Base-by-base conservation (phyloP, 2,888 invertebrate species). In the Metacarcinus magister region DNA sequence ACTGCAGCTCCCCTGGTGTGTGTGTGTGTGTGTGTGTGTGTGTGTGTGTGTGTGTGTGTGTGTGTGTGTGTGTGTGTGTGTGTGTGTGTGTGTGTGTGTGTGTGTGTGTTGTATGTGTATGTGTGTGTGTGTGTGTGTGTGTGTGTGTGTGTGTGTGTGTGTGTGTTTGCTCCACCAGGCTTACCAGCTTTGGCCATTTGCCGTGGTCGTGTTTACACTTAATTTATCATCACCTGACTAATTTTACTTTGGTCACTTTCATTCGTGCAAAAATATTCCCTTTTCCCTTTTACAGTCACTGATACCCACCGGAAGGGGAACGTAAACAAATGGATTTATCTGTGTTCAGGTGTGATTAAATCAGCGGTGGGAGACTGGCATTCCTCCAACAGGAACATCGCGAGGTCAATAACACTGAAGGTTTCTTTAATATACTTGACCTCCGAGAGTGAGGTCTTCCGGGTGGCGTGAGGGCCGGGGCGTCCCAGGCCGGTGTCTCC, bases 391-490 rank as follows among this genome's bases (percentile, higher is more conserved):
- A 87, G 87, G 87, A 87, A 87, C n/a, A 39, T 87, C 39, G 87
- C 39, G 87, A 60, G 28, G 87, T 87, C 87, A 39, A 87, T 87
- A 87, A 87, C 87, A 87, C 87, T 87, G 87, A 87, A 39, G 87
- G 87, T 16, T 87, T 87, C 87, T 87, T 87, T 87, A 87, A 87
- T 87, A 87, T 87, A 90, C n/a, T 60, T 95, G 94, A 95, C 94
- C 94, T 60, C 91, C 16, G 94, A 94, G 90, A 32, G 39, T 82
- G 87, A 94, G 87, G 82, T 94, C 94, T 94, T 94, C 94, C 94
- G 94, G 94, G 94, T 87, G 94, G 46, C 43, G 82, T 39, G 87
- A 89, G 87, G 39, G 48, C 93, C 54, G 48, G 91, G 44, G 44
- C 75, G 44, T 91, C 44, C 23, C 44, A 75, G 95, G 92, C 75